Percentiles rank a stretch among this genome's conserved stretches.
Evolutionary conservation across 2,888 invertebrate species (phyloP).

Genomic region (Andrena hattorfiana): DNA sequence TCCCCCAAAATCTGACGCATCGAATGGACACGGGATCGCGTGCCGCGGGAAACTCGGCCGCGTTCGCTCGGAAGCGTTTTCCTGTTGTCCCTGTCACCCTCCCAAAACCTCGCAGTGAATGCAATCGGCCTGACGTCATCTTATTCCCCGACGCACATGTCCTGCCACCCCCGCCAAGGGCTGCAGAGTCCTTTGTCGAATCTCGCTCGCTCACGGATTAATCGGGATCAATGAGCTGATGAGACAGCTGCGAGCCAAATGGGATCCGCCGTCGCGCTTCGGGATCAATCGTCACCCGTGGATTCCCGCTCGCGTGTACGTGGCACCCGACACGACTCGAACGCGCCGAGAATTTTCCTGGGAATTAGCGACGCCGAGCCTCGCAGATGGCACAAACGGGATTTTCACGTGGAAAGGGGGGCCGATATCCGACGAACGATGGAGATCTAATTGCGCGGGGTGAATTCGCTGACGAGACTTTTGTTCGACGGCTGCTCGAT

Average conservation of each 20-base stretch:
- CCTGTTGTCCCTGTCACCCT: neutral
- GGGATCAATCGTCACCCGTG: conserved; percentile 46
- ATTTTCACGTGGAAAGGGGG: conserved; percentile 11
- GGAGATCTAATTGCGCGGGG: conserved; percentile 9
- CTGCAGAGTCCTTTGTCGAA: conserved; percentile 68
- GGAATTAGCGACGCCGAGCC: conserved; percentile 33
- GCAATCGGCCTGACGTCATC: conserved; percentile 64
- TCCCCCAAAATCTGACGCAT: conserved; percentile 52
- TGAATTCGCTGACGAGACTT: conserved; percentile 1
- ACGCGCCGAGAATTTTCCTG: conserved; percentile 28
- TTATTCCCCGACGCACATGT: conserved; percentile 61
- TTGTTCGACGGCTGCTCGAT: conserved; percentile 1
- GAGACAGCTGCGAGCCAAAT: conserved; percentile 74
- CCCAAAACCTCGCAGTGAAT: conserved; percentile 65
- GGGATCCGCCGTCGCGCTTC: conserved; percentile 50
- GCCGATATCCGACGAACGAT: neutral
- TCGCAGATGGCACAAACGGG: conserved; percentile 51
- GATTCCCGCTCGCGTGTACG: conserved; percentile 34
- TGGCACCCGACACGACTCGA: conserved; percentile 13
- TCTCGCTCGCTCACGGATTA: conserved; percentile 63
- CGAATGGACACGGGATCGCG: neutral
- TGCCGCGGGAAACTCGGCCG: conserved; percentile 28
- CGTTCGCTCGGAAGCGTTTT: conserved; percentile 4
- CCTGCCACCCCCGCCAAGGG: conserved; percentile 64
- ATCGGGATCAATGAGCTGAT: conserved; percentile 73